Base-by-base conservation (phyloP, 30 jellyfish, hydroid and myxozoan species). In the Pseudorhiza aurosa region DNA sequence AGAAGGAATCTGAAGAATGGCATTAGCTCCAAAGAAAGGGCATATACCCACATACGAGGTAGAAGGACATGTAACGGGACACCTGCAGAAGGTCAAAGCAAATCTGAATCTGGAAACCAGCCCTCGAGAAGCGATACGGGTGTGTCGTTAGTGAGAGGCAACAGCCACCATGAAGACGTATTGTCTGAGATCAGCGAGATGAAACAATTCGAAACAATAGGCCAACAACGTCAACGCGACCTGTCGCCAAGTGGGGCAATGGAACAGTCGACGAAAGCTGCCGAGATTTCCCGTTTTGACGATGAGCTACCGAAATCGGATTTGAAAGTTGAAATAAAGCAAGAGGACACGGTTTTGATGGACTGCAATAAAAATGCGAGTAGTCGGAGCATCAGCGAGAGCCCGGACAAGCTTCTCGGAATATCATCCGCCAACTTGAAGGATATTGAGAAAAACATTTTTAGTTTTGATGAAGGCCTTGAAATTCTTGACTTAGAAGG, bases 391-490 rank as follows among this genome's bases (percentile, higher is more conserved):
- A 19, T 76, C 19, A 58, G 39, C 1, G 79, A 58, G 14, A 76
- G 82, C 36, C 90, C 90, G 9, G 57, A 65, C 46, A 78, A 78
- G 49, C 22, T 78, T 43, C 40, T 78, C 1, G 90, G 81, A 60
- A 45, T 78, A 29, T 60, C 17, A 43, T 78, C 90, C 9, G 90
- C 90, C 4, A 78, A 63, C 31, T 63, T 78, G 74, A 78, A 78
- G 31, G 90, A 78, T 9, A 78, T 78, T 14, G 90, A 78, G 35
- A 78, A 78, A 64, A 64, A 78, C 30, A 78, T 78, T 8, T 78
- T 78, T 55, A 78, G 68, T 78, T 78, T 78, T 45, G 90, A 78
- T 25, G 90, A 78, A 47, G 90, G 90, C 42, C 46, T 78, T 8
- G 90, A 78, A 17, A 78, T 78, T 67, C 57, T 78, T 12, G 90